Evolutionary conservation across 2,888 invertebrate species (phyloP).

Genomic region (Orthonychiurus folsomi): DNA sequence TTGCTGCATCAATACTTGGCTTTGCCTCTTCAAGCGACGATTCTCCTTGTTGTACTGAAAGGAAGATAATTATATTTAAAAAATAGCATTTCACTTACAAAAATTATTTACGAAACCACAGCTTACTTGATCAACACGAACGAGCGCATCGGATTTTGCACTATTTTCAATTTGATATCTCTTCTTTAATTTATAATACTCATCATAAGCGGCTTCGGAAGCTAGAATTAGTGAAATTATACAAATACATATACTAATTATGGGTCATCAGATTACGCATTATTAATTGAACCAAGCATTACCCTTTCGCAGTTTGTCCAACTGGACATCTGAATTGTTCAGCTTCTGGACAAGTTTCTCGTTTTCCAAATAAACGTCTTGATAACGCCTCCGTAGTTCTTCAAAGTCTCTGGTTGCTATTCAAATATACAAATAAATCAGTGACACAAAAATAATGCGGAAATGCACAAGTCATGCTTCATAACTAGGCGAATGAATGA

Average conservation of each 20-base stretch:
- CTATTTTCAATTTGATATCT: slow-evolving; percentile 64
- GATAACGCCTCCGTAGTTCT: slow-evolving; percentile 55
- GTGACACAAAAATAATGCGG: too few species aligned
- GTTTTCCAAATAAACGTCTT: slow-evolving; percentile 53
- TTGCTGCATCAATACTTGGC: slow-evolving; percentile 54
- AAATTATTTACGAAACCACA: slow-evolving; percentile 5
- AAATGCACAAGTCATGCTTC: too few species aligned
- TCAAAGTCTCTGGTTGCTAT: slow-evolving; percentile 54
- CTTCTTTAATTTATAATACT: slow-evolving; percentile 64
- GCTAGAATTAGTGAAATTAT: slow-evolving; percentile 45
- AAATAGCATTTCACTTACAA: neutral
- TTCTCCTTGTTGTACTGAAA: slow-evolving; percentile 67
- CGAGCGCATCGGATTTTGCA: slow-evolving; percentile 46
- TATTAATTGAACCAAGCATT: slow-evolving; percentile 21
- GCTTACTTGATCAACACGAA: slow-evolving; percentile 37
- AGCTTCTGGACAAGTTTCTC: slow-evolving; percentile 55
- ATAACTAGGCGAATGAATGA: too few species aligned
- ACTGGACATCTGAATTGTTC: slow-evolving; percentile 49
- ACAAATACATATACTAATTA: neutral
- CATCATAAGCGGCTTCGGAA: slow-evolving; percentile 62
- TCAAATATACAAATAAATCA: slow-evolving; percentile 5
- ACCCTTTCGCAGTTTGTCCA: slow-evolving; percentile 50
- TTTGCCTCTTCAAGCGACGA: slow-evolving; percentile 59
- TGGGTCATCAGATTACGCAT: neutral
- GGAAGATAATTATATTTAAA: slow-evolving; percentile 3